Evolutionary conservation across 2,113 vertebrate species (phyloP).

Genomic region (Hypanus sabinus): DNA sequence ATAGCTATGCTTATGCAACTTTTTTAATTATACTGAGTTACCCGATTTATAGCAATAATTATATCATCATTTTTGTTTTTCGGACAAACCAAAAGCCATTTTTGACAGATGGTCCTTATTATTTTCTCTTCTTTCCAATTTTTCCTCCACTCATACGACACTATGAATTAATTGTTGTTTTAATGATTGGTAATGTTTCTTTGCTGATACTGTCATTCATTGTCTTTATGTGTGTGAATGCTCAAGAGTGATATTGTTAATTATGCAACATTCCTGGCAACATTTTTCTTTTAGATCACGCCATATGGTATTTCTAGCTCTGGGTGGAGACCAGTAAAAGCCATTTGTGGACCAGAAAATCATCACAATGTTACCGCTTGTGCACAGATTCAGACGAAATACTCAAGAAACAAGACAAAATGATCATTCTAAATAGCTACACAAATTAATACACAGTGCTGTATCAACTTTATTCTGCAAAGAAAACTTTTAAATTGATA

Average conservation of each 20-base stretch:
- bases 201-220: not conserved
- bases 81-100: not conserved
- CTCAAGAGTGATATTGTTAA: not conserved
- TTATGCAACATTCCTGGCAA: slow-evolving; percentile 41
- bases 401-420: slow-evolving; percentile 44
- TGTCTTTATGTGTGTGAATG: not conserved
- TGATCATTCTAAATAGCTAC: not conserved
- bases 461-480: not conserved
- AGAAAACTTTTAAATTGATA: not conserved
- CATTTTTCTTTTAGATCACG: slow-evolving; percentile 48
- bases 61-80: slow-evolving; percentile 5
- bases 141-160: not conserved
- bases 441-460: not conserved
- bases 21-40: not conserved
- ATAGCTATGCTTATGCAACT: not conserved
- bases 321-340: slow-evolving; percentile 46
- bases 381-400: slow-evolving; percentile 50
- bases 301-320: slow-evolving; percentile 35
- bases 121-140: not conserved
- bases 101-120: not conserved
- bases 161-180: not conserved
- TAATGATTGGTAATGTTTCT: not conserved
- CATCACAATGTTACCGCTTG: slow-evolving; percentile 45
- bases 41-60: not conserved
- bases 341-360: slow-evolving; percentile 42